A percentile compares a stretch with the other conserved stretches of the same genome.
Conservation (phyloP, 2,888 invertebrate genomes). For the Argynnis bischoffii region DNA sequence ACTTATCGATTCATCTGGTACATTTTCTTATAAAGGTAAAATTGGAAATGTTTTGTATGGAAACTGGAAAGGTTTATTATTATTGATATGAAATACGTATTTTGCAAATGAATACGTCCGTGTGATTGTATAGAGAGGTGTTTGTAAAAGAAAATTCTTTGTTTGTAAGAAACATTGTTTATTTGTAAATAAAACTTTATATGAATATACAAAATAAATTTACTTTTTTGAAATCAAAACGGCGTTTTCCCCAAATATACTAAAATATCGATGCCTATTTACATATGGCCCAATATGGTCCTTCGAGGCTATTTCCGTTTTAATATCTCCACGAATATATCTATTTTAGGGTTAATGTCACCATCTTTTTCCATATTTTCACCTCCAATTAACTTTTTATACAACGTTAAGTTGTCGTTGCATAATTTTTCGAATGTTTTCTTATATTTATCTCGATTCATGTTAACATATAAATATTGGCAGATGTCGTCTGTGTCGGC, state of each 20-base stretch:
- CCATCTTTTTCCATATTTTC: background rate
- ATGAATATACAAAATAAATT: constrained; percentile 3
- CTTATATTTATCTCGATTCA: constrained; percentile 38
- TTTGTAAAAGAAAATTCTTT: background rate
- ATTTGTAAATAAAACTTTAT: constrained; percentile 25
- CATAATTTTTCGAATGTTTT: constrained; percentile 52
- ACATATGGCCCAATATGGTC: background rate
- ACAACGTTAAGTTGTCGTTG: constrained; percentile 48
- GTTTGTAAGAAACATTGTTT: constrained; percentile 16
- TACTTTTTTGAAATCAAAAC: background rate
- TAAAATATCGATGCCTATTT: background rate
- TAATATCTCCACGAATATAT: constrained; percentile 33
- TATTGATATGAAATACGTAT: too few relatives aligned
- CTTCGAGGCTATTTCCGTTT: background rate
- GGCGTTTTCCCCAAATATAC: background rate
- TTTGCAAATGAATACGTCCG: too few relatives aligned
- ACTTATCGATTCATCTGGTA: too few relatives aligned
- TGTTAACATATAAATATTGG: constrained; percentile 9
- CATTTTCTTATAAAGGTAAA: too few relatives aligned
- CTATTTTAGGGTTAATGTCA: constrained; percentile 37
- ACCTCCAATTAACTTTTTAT: constrained; percentile 35
- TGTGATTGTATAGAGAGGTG: background rate
- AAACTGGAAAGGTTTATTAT: too few relatives aligned
- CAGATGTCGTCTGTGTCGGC: background rate
- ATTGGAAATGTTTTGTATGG: too few relatives aligned